Evolutionary conservation across 2,113 vertebrate species (phyloP), one percentile per base, ranked within the genome.

Genomic region (Pelmatolapia mariae): DNA sequence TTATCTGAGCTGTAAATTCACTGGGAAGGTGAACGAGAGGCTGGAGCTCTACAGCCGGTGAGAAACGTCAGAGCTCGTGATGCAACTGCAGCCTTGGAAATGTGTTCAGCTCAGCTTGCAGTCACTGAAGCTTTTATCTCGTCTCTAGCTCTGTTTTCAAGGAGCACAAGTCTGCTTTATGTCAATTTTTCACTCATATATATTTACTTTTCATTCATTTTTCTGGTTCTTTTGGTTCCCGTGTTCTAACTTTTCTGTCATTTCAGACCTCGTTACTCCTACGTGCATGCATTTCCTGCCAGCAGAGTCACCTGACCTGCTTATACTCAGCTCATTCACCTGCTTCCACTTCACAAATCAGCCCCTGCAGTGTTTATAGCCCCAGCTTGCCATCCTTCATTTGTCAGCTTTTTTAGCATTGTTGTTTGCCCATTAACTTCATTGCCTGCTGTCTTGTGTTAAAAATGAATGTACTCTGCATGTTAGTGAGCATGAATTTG

Each of bases 1-100:
- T 89, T 88, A 91, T 94, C 93, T 29, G 76, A 68, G 91, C 68
- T 12, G 63, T 83, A 86, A 83, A 89, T 89, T 53, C 66, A 43
- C 36, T 12, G 47, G 61, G 68, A 85, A 88, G 73, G 24, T 50
- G 73, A 78, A 52, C 0, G 18, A 52, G 45, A 52, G 73, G 73
- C 73, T 78, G 73, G 45, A 52, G 9, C 40, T 73, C 40, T 73
- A 2, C 68, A 78, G 73, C 47, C 7, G 10, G 45, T 78, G 73
- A 78, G 45, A 78, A 76, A 52, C 45, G 10, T 78, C 71, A 31
- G 22, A 12, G 24, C 16, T n/a, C 43, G 13, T 47, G 40, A 73
- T 47, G 22, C 71, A 78, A 19, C 71, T 0, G 71, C 16, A 50
- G 71, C 71, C 45, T 18, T 12, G 15, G 26, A 78, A 78, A 78